phyloP scores from a whole-genome alignment of 2,797 vertebrate species.

The Sebastes itinus region DNA sequence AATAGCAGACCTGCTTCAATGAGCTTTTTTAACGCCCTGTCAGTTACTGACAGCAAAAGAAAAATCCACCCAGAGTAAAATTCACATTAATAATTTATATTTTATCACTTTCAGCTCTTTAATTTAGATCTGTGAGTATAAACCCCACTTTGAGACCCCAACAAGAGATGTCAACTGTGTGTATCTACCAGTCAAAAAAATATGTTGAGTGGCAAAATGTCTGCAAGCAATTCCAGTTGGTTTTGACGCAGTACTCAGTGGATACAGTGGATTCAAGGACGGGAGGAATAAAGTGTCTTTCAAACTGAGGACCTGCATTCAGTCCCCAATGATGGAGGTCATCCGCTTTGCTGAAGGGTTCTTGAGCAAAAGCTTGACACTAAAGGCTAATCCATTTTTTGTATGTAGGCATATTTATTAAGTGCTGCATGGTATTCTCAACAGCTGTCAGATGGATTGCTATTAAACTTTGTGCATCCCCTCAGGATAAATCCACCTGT shows the following conservation, averaged over 20 bases:
- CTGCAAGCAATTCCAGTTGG: background rate
- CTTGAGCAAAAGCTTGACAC: background rate
- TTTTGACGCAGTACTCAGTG: background rate
- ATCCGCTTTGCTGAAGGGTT: background rate
- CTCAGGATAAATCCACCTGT: background rate
- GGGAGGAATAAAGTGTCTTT: background rate
- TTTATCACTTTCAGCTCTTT: background rate
- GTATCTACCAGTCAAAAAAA: background rate
- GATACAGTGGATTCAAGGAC: background rate
- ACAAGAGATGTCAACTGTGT: background rate
- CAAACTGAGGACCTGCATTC: background rate
- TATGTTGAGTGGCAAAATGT: background rate
- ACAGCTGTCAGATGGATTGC: background rate
- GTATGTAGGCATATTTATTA: background rate
- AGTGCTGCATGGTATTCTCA: background rate
- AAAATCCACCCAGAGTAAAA: background rate
- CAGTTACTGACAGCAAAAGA: background rate
- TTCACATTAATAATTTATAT: background rate
- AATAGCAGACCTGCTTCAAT: background rate
- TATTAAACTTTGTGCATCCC: background rate
- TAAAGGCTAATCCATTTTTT: background rate
- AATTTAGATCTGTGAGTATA: background rate
- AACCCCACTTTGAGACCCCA: background rate
- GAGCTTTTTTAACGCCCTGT: background rate
- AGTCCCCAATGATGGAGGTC: background rate